phyloP scores from a whole-genome alignment of 2,113 vertebrate species.

The Etia nguti region DNA sequence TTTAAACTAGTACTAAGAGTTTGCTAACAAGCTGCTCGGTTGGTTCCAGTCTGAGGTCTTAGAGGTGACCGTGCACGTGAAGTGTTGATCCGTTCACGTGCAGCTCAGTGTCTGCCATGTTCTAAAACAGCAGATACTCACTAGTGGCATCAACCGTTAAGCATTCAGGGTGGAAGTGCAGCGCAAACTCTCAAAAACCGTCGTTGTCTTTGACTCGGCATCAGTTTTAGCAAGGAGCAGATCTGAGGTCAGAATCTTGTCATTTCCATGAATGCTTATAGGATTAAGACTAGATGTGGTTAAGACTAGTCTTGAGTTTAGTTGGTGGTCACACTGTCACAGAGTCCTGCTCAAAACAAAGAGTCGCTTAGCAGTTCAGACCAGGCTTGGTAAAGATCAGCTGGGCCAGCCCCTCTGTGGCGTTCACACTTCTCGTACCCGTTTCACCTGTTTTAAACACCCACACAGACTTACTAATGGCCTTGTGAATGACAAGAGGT shows the following conservation, averaged over 20 bases:
- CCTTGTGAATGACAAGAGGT: background rate
- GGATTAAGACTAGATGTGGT: background rate
- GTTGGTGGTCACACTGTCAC: background rate
- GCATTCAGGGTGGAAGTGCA: background rate
- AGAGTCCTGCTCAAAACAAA: no score
- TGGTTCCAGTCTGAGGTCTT: background rate
- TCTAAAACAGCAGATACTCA: background rate
- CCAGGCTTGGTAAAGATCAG: background rate
- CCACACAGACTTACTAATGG: background rate
- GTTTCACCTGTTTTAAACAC: background rate
- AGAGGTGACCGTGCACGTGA: background rate
- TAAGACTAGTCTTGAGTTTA: background rate
- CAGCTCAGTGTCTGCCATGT: background rate
- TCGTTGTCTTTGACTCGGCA: background rate
- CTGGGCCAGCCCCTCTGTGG: background rate
- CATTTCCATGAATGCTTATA: rapidly evolving
- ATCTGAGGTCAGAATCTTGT: background rate
- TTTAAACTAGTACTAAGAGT: background rate
- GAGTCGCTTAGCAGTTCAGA: background rate
- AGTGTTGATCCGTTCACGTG: background rate
- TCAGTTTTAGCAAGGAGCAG: background rate
- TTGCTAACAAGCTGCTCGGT: background rate
- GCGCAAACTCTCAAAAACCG: background rate
- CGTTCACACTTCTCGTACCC: background rate
- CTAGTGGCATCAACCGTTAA: rapidly evolving